Percentiles rank a stretch among this genome's conserved stretches.
phyloP scores from a whole-genome alignment of 2,113 vertebrate genomes.

The Myotis lucifugus region DNA sequence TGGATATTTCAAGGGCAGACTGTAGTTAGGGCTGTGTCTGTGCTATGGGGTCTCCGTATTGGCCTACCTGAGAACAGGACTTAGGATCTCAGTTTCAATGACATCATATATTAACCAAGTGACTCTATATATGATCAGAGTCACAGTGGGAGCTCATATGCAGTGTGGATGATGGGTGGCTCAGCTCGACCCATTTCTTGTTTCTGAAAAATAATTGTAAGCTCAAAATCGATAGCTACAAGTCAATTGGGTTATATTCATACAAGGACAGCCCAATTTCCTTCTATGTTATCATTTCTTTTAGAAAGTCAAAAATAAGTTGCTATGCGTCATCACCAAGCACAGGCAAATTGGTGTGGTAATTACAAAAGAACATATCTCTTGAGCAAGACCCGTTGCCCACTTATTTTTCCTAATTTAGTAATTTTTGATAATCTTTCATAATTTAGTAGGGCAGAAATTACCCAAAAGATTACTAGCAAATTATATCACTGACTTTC shows the following conservation, averaged over 20 bases:
- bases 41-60: neutral
- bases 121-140: neutral
- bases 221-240: neutral
- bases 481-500: slow-evolving; percentile 41
- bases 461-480: neutral
- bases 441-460: slow-evolving; percentile 31
- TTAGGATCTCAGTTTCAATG: neutral
- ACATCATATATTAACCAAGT: neutral
- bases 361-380: neutral
- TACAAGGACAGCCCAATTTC: neutral
- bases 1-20: neutral
- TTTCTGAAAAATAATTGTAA: neutral
- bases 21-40: neutral
- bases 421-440: slow-evolving; percentile 47
- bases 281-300: slow-evolving; percentile 7
- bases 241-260: neutral
- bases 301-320: slow-evolving; percentile 38
- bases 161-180: neutral
- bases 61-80: neutral
- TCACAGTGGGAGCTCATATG: neutral
- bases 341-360: neutral
- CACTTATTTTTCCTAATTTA: slow-evolving; percentile 46
- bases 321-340: neutral
- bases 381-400: neutral
- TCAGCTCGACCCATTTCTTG: neutral